Evolutionary conservation across 2,888 invertebrate species (phyloP).

Genomic region (Agrotis segetum): DNA sequence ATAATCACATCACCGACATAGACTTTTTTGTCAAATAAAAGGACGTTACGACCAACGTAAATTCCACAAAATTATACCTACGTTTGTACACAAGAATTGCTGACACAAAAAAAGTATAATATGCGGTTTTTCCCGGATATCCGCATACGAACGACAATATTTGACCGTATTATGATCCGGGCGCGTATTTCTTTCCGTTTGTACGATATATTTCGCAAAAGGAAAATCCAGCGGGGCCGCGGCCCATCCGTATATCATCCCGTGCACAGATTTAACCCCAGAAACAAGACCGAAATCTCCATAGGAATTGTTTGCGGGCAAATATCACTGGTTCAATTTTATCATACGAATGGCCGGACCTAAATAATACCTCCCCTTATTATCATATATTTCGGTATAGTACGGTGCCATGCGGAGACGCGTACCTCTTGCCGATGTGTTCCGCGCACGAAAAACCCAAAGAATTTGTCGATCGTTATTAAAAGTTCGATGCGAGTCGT

Average conservation of each 20-base stretch:
- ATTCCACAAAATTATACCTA: slow-evolving; percentile 52
- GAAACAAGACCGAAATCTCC: slow-evolving; percentile 89
- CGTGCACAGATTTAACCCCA: slow-evolving; percentile 86
- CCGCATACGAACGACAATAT: slow-evolving; percentile 73
- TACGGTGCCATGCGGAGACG: slow-evolving; percentile 80
- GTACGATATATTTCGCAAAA: slow-evolving; percentile 78
- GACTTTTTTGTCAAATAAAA: slow-evolving; percentile 58
- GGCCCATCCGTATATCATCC: slow-evolving; percentile 83
- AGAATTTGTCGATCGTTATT: slow-evolving; percentile 69
- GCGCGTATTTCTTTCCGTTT: slow-evolving; percentile 70
- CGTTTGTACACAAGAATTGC: slow-evolving; percentile 62
- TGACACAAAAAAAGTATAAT: slow-evolving; percentile 63
- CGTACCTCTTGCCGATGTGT: slow-evolving; percentile 69
- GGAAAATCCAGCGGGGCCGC: slow-evolving; percentile 71
- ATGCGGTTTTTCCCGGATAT: slow-evolving; percentile 61
- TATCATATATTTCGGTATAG: slow-evolving; percentile 83
- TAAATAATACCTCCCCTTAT: slow-evolving; percentile 87
- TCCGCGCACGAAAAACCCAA: slow-evolving; percentile 77
- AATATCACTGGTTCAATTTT: slow-evolving; percentile 88
- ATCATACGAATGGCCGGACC: slow-evolving; percentile 89
- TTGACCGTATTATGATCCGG: slow-evolving; percentile 69
- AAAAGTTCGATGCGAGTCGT: slow-evolving; percentile 64
- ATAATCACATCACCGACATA: slow-evolving; percentile 42
- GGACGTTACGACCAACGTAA: slow-evolving; percentile 45
- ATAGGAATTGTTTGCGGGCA: slow-evolving; percentile 89